Percentiles rank a stretch among this genome's conserved stretches.
Conservation (phyloP, 2,113 vertebrate genomes). For the Saccopteryx bilineata region DNA sequence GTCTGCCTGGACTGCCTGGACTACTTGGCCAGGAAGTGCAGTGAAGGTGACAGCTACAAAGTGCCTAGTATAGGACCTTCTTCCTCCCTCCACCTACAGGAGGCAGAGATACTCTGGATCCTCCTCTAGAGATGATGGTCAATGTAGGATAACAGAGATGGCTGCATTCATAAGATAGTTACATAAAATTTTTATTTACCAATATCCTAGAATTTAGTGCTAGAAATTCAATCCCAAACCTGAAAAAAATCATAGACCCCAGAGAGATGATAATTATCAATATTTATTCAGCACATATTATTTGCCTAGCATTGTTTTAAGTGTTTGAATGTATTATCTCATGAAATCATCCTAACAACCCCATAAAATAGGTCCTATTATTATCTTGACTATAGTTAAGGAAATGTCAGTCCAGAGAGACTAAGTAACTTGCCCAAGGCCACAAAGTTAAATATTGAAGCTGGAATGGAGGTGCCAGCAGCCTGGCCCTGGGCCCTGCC, state of each 20-base stretch:
- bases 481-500: neutral
- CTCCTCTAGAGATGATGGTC: neutral
- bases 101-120: neutral
- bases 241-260: neutral
- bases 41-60: neutral
- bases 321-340: neutral
- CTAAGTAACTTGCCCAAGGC: neutral
- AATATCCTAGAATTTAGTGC: neutral
- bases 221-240: neutral
- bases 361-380: neutral
- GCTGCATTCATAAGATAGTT: neutral
- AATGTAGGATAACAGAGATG: neutral
- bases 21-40: neutral
- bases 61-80: neutral
- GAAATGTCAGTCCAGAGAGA: neutral
- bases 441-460: neutral
- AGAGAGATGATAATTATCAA: neutral
- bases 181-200: neutral
- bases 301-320: neutral
- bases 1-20: neutral
- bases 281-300: neutral
- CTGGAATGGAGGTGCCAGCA: neutral
- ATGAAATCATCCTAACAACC: neutral
- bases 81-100: neutral
- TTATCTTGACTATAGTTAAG: neutral